Base-by-base conservation (phyloP, 2,888 invertebrate genomes). In the Agrotis segetum region DNA sequence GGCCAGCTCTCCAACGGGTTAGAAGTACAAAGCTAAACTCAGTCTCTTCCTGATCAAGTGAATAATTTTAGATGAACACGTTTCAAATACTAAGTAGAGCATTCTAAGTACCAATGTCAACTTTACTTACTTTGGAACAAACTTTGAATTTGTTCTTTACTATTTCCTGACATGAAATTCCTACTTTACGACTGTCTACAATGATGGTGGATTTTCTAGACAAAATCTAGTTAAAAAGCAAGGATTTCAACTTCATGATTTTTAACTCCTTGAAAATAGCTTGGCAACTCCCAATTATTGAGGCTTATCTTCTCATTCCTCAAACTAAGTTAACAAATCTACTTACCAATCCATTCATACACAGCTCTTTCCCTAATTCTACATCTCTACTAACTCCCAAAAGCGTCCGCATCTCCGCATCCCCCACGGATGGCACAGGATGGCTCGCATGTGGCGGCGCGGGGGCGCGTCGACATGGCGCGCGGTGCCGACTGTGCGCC, bases 391-490 rank as follows among this genome's bases (percentile, higher is more conserved):
- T 66, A 63, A 63, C 58, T 40, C 11, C 62, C 53, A 58, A 53
- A 64, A 65, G 52, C 62, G 58, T 50, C 66, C 77, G 71, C 65
- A 59, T 77, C 73, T 50, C 66, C 77, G 71, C 65, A 59, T 77
- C 73, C 71, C 68, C 74, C 66, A 71, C 68, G 80, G 71, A 67
- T 71, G 73, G 73, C 63, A 78, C 47, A 65, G 58, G 65, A 50
- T 52, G 55, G 59, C 59, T 59, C 53, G 73, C 66, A 47, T 63
- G 60, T 78, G 82, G 85, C 80, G 82, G 76, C 82, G 73, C 55
- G 67, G 68, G 77, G 83, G 29, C 80, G 82, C 81, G 85, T 71
- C 85, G 78, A 61, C 62, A 21, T 72, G 86, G 71, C 84, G 85
- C 81, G 64, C 74, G 78, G 59, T 53, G 85, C 71, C 79, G 79